Conservation (phyloP, 2,797 vertebrate genomes). For the Cetoscarus ocellatus region DNA sequence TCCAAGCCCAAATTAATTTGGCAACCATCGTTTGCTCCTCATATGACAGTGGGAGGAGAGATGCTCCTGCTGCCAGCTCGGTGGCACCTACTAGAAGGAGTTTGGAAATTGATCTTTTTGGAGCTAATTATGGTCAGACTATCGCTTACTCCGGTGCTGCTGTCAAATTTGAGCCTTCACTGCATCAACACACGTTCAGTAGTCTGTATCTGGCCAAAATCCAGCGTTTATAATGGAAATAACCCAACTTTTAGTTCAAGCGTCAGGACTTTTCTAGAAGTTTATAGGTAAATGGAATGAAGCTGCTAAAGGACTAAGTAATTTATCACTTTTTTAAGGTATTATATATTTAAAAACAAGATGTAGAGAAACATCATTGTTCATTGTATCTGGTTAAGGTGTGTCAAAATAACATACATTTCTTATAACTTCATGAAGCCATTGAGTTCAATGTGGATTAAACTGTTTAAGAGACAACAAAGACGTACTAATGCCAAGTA, state of each 20-base stretch:
- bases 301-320: no score
- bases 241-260: not conserved
- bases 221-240: no score
- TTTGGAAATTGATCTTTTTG: constrained; percentile 51
- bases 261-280: not conserved
- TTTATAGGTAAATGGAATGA: not conserved
- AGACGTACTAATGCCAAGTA: no score
- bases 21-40: constrained; percentile 60
- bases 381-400: no score
- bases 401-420: no score
- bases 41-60: constrained; percentile 58
- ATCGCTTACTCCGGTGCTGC: constrained; percentile 25
- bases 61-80: constrained; percentile 45
- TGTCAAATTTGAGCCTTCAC: constrained; percentile 35
- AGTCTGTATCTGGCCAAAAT: no score
- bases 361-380: no score
- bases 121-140: constrained; percentile 47
- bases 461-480: no score
- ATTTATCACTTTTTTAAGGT: no score
- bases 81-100: constrained; percentile 47
- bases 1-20: constrained; percentile 45
- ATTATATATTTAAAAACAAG: no score
- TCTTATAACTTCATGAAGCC: no score
- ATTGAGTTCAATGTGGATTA: no score
- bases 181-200: not conserved